A percentile compares a stretch with the other conserved stretches of the same genome.
phyloP scores from a whole-genome alignment of 2,797 vertebrate genomes.

The Chaenodraco wilsoni region DNA sequence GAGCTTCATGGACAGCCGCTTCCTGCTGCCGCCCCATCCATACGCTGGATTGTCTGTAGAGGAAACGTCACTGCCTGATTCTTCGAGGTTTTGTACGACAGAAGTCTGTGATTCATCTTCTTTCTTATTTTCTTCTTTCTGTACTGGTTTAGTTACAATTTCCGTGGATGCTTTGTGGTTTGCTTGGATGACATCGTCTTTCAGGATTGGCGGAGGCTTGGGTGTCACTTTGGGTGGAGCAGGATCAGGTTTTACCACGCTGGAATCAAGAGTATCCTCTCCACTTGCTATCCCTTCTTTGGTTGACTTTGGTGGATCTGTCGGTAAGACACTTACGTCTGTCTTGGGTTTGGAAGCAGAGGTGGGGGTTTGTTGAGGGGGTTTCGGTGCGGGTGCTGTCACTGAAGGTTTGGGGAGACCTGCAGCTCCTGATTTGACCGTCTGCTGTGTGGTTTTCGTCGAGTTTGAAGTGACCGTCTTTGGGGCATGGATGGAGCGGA shows the following conservation, averaged over 20 bases:
- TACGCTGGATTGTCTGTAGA: conserved; percentile 35
- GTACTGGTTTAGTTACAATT: conserved; percentile 19
- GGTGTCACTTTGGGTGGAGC: conserved; percentile 26
- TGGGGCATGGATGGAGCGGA: conserved; percentile 71
- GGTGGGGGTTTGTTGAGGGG: conserved; percentile 17
- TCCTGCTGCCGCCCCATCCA: conserved; percentile 71
- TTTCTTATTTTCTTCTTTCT: conserved; percentile 23
- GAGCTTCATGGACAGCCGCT: conserved; percentile 87
- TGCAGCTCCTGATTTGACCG: conserved; percentile 12
- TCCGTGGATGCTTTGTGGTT: conserved; percentile 29
- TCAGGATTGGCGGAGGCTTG: conserved; percentile 33
- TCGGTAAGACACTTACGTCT: conserved; percentile 12
- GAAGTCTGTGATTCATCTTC: conserved; percentile 18
- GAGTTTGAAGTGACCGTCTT: conserved; percentile 19
- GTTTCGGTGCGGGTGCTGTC: conserved; percentile 7
- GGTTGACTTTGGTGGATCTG: conserved; percentile 33
- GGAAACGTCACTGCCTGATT: conserved; percentile 16
- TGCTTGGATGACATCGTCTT: conserved; percentile 41
- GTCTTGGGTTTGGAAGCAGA: conserved; percentile 41
- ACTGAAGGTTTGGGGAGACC: conserved; percentile 9
- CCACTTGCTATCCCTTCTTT: conserved; percentile 31
- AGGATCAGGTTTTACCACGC: conserved; percentile 27
- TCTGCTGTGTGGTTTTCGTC: conserved; percentile 26
- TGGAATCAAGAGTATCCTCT: conserved; percentile 21
- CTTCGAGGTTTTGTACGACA: conserved; percentile 27